These are phyloP conservation scores for Scelioninae gen. 1 DNA, from an alignment of 2,888 invertebrate species.

Conservation along the genomic window DNA sequence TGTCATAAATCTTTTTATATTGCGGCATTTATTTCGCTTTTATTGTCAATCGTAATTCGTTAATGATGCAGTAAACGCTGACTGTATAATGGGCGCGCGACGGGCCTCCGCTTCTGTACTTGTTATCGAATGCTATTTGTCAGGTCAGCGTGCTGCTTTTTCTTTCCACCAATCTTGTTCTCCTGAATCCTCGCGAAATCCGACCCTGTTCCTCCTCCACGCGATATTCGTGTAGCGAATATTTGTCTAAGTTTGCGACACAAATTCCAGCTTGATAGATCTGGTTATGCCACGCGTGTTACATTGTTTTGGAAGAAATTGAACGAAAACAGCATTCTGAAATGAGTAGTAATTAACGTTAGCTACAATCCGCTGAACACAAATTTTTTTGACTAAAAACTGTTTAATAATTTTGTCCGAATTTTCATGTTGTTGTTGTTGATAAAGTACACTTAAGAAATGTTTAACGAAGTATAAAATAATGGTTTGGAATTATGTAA, in stretches of 20 bases:
- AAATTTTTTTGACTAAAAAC: too few species aligned
- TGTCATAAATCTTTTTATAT: constrained; percentile 80
- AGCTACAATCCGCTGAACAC: too few species aligned
- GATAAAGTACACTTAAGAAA: neutral
- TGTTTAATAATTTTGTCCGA: too few species aligned
- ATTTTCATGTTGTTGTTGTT: too few species aligned
- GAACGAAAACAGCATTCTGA: too few species aligned
- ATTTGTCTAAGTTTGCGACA: constrained; percentile 17
- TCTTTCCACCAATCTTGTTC: constrained; percentile 24
- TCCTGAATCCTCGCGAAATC: constrained; percentile 16
- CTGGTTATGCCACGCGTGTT: constrained; percentile 10
- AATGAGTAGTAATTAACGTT: too few species aligned
- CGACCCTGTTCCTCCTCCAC: neutral
- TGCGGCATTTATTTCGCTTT: constrained; percentile 78
- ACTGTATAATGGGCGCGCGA: constrained; percentile 60
- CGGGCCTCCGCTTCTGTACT: constrained; percentile 48
- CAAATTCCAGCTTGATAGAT: constrained; percentile 22
- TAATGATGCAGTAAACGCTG: constrained; percentile 80
- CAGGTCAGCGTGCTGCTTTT: constrained; percentile 54
- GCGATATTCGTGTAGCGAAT: constrained; percentile 25
- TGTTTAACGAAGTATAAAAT: neutral
- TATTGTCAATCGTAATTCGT: constrained; percentile 80
- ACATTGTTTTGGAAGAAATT: constrained; percentile 17
- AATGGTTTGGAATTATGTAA: neutral
- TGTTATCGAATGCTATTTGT: constrained; percentile 56